Evolutionary conservation across 1,140 invertebrate species (phyloP).

Genomic region (Hesperophylax magnus): DNA sequence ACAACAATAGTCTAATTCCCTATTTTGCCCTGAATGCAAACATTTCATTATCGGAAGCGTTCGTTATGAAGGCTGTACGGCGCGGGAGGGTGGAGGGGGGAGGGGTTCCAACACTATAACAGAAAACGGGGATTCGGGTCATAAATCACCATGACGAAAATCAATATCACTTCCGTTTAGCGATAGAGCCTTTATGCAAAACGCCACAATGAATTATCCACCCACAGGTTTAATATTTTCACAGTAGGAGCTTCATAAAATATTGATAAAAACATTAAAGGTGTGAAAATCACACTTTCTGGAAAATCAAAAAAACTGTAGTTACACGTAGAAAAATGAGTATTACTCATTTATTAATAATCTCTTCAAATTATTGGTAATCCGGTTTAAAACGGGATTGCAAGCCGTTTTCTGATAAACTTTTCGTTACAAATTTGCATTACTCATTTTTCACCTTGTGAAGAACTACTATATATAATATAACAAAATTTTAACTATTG

Average conservation of each 20-base stretch:
- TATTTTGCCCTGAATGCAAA: slow-evolving; percentile 1
- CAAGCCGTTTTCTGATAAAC: too few relatives aligned
- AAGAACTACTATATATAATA: too few relatives aligned
- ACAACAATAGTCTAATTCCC: neutral
- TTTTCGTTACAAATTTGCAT: too few relatives aligned
- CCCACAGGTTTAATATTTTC: slow-evolving; percentile 11
- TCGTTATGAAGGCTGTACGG: neutral
- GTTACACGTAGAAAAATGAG: too few relatives aligned
- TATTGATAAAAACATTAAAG: too few relatives aligned
- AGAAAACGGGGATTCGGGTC: slow-evolving; percentile 41
- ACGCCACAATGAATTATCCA: slow-evolving; percentile 14
- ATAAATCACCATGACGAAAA: slow-evolving; percentile 56
- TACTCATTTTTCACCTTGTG: too few relatives aligned
- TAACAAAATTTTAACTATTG: too few relatives aligned
- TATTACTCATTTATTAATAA: too few relatives aligned
- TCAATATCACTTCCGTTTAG: slow-evolving; percentile 56
- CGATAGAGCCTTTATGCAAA: slow-evolving; percentile 54
- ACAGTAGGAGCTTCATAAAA: neutral
- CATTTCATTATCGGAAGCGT: neutral
- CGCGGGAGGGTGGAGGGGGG: neutral
- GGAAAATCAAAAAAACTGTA: too few relatives aligned
- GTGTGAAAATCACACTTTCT: too few relatives aligned
- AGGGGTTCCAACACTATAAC: slow-evolving; percentile 32
- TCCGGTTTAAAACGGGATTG: too few relatives aligned
- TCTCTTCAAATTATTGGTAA: too few relatives aligned